Conservation (phyloP, 2,888 invertebrate genomes). For the Meganola albula region DNA sequence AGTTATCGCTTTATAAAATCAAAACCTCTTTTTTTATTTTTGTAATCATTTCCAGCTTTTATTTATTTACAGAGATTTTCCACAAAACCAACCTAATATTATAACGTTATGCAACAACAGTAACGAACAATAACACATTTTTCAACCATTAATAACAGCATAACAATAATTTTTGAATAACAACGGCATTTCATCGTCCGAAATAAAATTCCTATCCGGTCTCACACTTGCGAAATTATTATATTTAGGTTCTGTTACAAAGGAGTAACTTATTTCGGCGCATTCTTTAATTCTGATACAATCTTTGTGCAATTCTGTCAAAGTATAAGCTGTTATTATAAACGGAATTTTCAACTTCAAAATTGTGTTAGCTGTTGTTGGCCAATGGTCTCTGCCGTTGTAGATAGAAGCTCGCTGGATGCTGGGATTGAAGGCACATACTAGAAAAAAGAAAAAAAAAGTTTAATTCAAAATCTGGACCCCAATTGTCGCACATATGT, state of each 20-base stretch:
- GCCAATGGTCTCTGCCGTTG: constrained; percentile 82
- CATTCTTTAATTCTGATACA: constrained; percentile 74
- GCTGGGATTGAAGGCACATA: constrained; percentile 85
- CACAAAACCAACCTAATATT: too few species aligned
- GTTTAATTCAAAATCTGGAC: too few species aligned
- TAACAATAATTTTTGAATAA: constrained; percentile 85
- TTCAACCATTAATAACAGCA: constrained; percentile 67
- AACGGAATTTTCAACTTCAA: constrained; percentile 77
- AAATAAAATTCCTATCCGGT: constrained; percentile 85
- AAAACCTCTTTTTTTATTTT: too few species aligned
- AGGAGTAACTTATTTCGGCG: constrained; percentile 62
- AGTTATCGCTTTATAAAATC: too few species aligned
- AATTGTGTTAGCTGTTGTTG: constrained; percentile 77
- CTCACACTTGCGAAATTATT: constrained; percentile 83
- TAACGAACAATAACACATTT: too few species aligned
- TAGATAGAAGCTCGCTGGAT: constrained; percentile 82
- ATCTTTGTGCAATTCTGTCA: constrained; percentile 81
- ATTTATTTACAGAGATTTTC: too few species aligned
- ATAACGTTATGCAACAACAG: too few species aligned
- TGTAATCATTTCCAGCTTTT: too few species aligned
- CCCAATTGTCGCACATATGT: too few species aligned
- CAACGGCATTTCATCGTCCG: constrained; percentile 82
- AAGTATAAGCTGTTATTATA: constrained; percentile 82
- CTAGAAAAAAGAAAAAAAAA: constrained; percentile 55
- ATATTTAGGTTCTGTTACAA: constrained; percentile 72